Percentiles rank a stretch among this genome's conserved stretches.
Evolutionary conservation across 2,797 vertebrate genomes (phyloP).

Genomic region (Danio aesculapii): DNA sequence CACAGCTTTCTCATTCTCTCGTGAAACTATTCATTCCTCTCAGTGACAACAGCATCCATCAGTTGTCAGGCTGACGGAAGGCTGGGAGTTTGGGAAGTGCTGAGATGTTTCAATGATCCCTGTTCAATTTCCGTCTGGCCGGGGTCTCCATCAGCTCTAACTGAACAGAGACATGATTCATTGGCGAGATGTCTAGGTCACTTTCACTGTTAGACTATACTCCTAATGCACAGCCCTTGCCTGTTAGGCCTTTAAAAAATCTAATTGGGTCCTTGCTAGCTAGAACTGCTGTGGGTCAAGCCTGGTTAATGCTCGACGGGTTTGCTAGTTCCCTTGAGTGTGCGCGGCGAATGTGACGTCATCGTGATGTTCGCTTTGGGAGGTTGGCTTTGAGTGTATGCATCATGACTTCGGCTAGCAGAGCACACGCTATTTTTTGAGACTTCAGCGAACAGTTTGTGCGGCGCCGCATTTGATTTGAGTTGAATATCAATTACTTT

Average conservation of each 20-base stretch:
- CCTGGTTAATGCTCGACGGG: no score
- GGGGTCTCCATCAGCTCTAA: slow-evolving; percentile 66
- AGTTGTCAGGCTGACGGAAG: slow-evolving; percentile 59
- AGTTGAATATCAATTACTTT: no score
- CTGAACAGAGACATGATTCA: slow-evolving; percentile 67
- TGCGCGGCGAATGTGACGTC: no score
- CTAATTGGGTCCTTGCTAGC: background rate
- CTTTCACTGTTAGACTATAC: slow-evolving; percentile 20
- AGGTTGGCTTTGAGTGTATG: no score
- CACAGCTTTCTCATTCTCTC: slow-evolving; percentile 57
- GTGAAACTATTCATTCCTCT: slow-evolving; percentile 67
- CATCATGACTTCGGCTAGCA: no score
- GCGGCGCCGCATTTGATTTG: no score
- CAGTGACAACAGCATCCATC: slow-evolving; percentile 75
- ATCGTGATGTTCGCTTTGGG: no score
- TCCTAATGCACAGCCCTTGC: background rate
- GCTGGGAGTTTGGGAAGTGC: slow-evolving; percentile 66
- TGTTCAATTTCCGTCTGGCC: slow-evolving; percentile 75
- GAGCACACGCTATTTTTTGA: no score
- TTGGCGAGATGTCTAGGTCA: slow-evolving; percentile 66
- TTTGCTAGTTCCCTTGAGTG: no score
- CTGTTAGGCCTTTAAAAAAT: background rate
- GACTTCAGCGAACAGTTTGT: no score
- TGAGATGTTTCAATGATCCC: slow-evolving; percentile 72
- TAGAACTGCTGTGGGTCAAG: background rate